A percentile compares a stretch with the other conserved stretches of the same genome.
phyloP scores from a whole-genome alignment of 2,797 vertebrate species.

The Gobio occitaniae region DNA sequence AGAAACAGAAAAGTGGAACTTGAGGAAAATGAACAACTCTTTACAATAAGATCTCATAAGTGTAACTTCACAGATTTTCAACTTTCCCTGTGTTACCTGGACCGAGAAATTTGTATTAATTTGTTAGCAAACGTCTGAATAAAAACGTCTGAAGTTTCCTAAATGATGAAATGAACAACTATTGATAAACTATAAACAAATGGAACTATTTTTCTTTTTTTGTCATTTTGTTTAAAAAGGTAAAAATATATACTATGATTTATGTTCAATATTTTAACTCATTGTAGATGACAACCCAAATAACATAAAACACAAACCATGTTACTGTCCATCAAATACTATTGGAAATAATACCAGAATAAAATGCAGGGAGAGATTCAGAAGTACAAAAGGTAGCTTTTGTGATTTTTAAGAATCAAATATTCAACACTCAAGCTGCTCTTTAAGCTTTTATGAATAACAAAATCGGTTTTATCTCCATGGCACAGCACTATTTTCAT shows the following conservation, averaged over 20 bases:
- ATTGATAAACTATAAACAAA: not conserved
- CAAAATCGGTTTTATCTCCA: constrained; percentile 39
- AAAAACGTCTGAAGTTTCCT: not conserved
- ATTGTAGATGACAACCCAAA: constrained; percentile 22
- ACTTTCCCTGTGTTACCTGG: not conserved
- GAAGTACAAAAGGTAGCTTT: constrained; percentile 58
- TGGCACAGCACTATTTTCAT: constrained; percentile 58
- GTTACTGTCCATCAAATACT: constrained; percentile 42
- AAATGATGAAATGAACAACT: not conserved
- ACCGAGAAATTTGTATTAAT: not conserved
- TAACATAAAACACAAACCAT: constrained; percentile 29
- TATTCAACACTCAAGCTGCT: constrained; percentile 52
- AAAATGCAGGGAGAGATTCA: constrained; percentile 56
- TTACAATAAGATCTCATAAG: not conserved
- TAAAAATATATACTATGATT: not conserved
- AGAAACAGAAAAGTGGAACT: not conserved
- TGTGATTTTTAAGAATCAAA: constrained; percentile 59
- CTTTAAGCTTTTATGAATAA: constrained; percentile 49
- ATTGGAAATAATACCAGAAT: constrained; percentile 41
- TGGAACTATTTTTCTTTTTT: not conserved
- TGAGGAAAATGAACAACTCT: not conserved
- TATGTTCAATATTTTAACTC: not conserved
- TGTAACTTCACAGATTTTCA: no score
- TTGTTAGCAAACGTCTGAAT: not conserved
- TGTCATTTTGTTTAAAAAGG: not conserved